Percentiles rank a stretch among this genome's conserved stretches.
phyloP scores from a whole-genome alignment of 2,797 vertebrate species.

The Coracias cyanogaster region DNA sequence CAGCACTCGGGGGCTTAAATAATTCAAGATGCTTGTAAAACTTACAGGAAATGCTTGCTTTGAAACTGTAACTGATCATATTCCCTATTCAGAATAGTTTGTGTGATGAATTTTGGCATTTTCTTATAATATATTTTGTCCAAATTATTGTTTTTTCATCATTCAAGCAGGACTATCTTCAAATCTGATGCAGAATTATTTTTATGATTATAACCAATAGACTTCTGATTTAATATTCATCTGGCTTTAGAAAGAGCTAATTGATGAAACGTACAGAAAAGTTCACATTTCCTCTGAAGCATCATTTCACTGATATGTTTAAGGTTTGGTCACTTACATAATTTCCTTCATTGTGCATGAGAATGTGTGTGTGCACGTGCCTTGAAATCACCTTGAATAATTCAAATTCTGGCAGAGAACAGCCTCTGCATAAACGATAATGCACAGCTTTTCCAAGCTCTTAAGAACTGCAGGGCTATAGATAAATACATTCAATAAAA shows the following conservation, averaged over 20 bases:
- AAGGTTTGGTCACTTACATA: not conserved
- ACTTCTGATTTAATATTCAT: not conserved
- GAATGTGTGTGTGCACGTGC: not conserved
- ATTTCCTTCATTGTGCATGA: not conserved
- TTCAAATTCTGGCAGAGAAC: not conserved
- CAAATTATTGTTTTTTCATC: not conserved
- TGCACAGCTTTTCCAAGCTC: constrained; percentile 18
- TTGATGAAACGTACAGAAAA: not conserved
- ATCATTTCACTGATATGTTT: not conserved
- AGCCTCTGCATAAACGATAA: not conserved
- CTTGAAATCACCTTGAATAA: constrained; percentile 51
- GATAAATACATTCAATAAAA: constrained; percentile 53
- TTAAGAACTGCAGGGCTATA: not conserved
- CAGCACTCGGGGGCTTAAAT: not conserved
- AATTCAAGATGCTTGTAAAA: not conserved
- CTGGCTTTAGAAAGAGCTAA: not conserved
- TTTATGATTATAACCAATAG: not conserved
- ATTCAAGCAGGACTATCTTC: not conserved
- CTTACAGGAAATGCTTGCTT: not conserved
- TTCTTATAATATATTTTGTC: not conserved
- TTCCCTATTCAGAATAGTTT: not conserved
- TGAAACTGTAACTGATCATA: not conserved
- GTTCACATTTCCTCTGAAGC: not conserved
- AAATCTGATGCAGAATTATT: not conserved
- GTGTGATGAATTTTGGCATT: not conserved